phyloP scores from a whole-genome alignment of 2,888 invertebrate genomes.

The Griposia aprilina region DNA sequence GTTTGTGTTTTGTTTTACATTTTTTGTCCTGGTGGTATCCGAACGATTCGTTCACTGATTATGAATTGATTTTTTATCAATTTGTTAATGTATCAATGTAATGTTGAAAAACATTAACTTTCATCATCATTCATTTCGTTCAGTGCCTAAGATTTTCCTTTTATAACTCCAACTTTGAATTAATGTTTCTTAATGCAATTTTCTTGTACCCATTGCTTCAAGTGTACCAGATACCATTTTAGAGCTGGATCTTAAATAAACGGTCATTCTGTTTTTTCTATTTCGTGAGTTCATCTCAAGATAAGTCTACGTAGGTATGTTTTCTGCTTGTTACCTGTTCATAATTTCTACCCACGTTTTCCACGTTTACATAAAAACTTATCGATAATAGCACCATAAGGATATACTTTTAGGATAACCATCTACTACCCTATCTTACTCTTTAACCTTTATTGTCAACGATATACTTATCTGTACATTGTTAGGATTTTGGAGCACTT shows the following conservation, averaged over 20 bases:
- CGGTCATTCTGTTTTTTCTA: neutral
- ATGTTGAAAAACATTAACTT: neutral
- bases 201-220: too few relatives aligned
- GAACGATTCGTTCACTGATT: neutral
- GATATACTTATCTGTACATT: conserved; percentile 10
- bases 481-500: neutral
- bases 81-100: neutral
- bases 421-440: neutral
- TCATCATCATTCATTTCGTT: neutral
- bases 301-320: neutral
- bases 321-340: neutral
- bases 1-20: conserved; percentile 31
- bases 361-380: neutral
- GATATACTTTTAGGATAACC: neutral
- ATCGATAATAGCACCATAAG: neutral
- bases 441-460: neutral
- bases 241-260: neutral
- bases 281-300: neutral
- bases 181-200: neutral
- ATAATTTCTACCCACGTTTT: neutral
- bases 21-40: neutral
- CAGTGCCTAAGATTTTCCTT: neutral
- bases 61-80: neutral
- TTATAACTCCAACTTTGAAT: neutral
- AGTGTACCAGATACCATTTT: neutral